Conservation (phyloP, 2,797 vertebrate genomes). For the Gymnothorax javanicus region DNA sequence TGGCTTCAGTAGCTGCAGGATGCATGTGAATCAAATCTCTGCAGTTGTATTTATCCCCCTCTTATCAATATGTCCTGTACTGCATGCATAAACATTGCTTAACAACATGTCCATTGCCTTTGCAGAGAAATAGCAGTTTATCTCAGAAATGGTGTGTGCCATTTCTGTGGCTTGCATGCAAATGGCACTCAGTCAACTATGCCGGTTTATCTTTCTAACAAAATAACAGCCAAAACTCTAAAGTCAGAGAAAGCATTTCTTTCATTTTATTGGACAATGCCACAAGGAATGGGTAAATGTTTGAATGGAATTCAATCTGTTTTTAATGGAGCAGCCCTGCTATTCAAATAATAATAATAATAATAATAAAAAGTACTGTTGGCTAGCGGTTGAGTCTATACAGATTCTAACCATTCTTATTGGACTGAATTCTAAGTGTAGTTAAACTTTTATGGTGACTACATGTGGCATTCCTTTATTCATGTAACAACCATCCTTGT, state of each 20-base stretch:
- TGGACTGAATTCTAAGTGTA: no score
- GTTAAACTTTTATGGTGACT: no score
- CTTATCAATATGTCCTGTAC: constrained; percentile 59
- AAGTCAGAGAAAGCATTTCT: background rate
- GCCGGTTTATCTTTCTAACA: background rate
- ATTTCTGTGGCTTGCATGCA: background rate
- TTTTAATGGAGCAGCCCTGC: no score
- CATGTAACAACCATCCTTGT: no score
- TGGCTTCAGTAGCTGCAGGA: constrained; percentile 35
- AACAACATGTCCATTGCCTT: constrained; percentile 58
- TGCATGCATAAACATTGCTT: constrained; percentile 64
- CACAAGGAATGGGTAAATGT: no score
- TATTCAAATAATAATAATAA: no score
- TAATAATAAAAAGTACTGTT: no score
- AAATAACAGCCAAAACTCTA: background rate
- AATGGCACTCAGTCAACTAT: background rate
- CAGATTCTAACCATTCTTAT: no score
- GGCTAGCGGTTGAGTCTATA: no score
- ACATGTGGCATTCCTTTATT: no score
- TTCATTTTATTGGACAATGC: no score
- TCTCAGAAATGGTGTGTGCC: constrained; percentile 60
- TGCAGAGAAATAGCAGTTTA: constrained; percentile 62
- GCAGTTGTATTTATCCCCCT: constrained; percentile 53
- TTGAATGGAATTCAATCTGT: no score
- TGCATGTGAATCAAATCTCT: constrained; percentile 54